A percentile compares a stretch with the other conserved stretches of the same genome.
Conservation (phyloP, 2,113 vertebrate genomes). For the Chaetops frenatus region DNA sequence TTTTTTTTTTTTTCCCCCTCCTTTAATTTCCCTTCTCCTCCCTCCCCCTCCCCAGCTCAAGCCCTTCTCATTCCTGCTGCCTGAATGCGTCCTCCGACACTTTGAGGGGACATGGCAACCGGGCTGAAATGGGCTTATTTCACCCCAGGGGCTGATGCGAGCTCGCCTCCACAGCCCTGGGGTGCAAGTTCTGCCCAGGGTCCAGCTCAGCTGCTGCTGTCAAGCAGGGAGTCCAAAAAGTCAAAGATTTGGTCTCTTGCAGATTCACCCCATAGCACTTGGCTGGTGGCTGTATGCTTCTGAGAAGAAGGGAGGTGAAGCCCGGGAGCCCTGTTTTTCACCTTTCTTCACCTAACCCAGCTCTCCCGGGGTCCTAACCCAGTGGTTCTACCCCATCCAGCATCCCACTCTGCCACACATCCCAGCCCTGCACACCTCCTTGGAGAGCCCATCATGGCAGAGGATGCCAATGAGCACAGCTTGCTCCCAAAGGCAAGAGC, state of each 20-base stretch:
- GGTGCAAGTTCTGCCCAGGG: background rate
- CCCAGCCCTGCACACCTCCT: background rate
- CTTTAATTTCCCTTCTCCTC: conserved; percentile 51
- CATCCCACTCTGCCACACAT: fast-evolving
- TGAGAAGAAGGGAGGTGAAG: background rate
- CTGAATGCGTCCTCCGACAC: conserved; percentile 56
- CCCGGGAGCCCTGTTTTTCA: background rate
- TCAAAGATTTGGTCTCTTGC: background rate
- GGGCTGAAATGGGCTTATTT: conserved; percentile 19
- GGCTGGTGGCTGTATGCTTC: background rate
- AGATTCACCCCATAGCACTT: background rate
- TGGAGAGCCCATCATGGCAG: fast-evolving
- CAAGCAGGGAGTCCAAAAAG: background rate
- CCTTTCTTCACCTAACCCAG: background rate
- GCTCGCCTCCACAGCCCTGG: fast-evolving
- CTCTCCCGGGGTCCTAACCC: background rate
- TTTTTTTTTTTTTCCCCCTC: background rate
- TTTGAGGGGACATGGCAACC: conserved; percentile 59
- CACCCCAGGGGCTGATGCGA: background rate
- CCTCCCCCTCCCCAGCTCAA: conserved; percentile 10
- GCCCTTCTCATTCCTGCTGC: conserved; percentile 62
- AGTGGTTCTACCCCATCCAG: background rate
- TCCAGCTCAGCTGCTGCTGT: background rate
- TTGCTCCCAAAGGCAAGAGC: background rate
- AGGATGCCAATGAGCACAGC: background rate